Percentiles rank a stretch among this genome's conserved stretches.
phyloP scores from a whole-genome alignment of 1,140 invertebrate genomes.

The Gerris buenoi region DNA sequence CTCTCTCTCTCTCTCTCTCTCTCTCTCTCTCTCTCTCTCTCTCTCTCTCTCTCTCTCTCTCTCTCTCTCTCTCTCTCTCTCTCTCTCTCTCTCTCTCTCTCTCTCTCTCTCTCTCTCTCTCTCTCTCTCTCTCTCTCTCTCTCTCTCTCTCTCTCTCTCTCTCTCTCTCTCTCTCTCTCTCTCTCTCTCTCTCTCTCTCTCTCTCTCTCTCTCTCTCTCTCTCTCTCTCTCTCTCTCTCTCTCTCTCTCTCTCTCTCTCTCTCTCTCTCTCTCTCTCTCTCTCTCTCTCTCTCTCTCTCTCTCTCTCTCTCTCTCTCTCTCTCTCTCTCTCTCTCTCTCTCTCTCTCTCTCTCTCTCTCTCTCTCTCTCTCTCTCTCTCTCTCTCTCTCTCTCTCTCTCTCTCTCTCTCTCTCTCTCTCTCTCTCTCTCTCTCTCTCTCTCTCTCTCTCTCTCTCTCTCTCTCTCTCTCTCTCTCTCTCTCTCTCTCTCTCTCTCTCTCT shows the following conservation, averaged over 20 bases:
- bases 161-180: neutral
- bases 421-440: slow-evolving; percentile 9
- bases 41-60: neutral
- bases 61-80: slow-evolving; percentile 8
- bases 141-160: slow-evolving; percentile 2
- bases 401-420: neutral
- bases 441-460: slow-evolving; percentile 6
- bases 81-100: slow-evolving; percentile 7
- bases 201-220: neutral
- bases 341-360: slow-evolving; percentile 14
- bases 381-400: neutral
- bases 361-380: slow-evolving; percentile 6
- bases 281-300: neutral
- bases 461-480: neutral
- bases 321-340: slow-evolving; percentile 24
- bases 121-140: slow-evolving; percentile 8
- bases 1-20: slow-evolving; percentile 9
- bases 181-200: slow-evolving; percentile 2
- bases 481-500: neutral
- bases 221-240: neutral
- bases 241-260: slow-evolving; percentile 6
- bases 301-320: neutral
- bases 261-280: slow-evolving; percentile 5
- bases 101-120: slow-evolving; percentile 3
- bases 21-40: slow-evolving; percentile 3